phyloP scores from a whole-genome alignment of 2,113 vertebrate species.

The Ciconia boyciana region DNA sequence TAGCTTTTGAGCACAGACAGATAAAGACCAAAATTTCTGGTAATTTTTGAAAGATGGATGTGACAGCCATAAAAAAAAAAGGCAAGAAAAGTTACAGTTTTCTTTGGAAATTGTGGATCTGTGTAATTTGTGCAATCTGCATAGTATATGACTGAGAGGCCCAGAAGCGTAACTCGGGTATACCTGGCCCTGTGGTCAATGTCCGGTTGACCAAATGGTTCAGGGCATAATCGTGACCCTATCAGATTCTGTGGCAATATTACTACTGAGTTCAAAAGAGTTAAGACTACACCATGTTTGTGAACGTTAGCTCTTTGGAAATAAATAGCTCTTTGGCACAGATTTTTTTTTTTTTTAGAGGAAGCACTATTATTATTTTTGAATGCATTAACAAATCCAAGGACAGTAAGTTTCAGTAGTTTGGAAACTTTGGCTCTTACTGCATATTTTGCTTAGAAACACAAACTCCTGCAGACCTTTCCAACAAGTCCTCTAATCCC shows the following conservation, averaged over 20 bases:
- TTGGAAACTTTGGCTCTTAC: conserved; percentile 4
- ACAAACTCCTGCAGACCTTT: background rate
- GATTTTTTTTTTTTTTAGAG: background rate
- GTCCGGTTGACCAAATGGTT: background rate
- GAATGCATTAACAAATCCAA: background rate
- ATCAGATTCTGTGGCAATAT: background rate
- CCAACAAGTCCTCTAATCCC: conserved; percentile 47
- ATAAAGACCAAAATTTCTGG: background rate
- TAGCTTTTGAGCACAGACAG: background rate
- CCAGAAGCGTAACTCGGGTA: background rate
- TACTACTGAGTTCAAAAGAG: background rate
- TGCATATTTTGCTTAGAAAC: background rate
- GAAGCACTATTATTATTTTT: background rate
- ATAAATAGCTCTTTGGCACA: background rate
- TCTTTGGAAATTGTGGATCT: background rate
- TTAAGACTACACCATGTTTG: background rate
- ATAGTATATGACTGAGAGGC: background rate
- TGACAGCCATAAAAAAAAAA: background rate
- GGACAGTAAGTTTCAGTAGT: background rate
- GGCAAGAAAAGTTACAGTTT: background rate
- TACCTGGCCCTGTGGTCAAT: background rate
- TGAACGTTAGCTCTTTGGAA: background rate
- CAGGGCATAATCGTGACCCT: background rate
- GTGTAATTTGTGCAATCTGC: background rate
- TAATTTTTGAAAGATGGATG: background rate